phyloP scores from a whole-genome alignment of 2,888 invertebrate genomes.

The Chrysolina haemoptera region DNA sequence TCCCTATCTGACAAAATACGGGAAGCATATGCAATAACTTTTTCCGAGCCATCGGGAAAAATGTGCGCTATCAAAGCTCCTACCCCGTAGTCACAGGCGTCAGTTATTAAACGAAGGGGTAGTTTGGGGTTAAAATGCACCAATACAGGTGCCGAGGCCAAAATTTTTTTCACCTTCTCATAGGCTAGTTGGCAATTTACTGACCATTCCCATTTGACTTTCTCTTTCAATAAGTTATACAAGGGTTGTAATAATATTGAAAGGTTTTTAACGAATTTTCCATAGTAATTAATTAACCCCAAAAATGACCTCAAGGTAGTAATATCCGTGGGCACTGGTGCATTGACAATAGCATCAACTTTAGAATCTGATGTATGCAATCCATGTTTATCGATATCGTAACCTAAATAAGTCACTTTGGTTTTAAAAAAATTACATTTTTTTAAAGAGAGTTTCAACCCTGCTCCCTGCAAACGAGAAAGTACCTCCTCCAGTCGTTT shows the following conservation, averaged over 20 bases:
- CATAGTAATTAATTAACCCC: conserved; percentile 48
- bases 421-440: conserved; percentile 19
- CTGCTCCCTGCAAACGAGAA: neutral
- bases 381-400: no score
- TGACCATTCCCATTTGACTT: conserved; percentile 38
- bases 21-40: no score
- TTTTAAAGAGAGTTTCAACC: conserved; percentile 21
- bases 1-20: no score
- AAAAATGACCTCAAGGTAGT: neutral
- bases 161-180: conserved; percentile 28
- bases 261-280: conserved; percentile 58
- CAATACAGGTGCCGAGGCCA: no score
- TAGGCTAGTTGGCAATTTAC: conserved; percentile 35
- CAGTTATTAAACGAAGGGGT: no score
- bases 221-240: conserved; percentile 37
- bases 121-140: no score
- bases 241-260: conserved; percentile 40
- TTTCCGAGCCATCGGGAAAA: no score
- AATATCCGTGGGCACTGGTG: neutral
- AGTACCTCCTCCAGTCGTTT: conserved; percentile 1
- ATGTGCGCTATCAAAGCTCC: no score
- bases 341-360: no score
- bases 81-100: no score
- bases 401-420: neutral
- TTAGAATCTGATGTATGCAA: no score